Conservation (phyloP, 2,888 invertebrate species). For the Drosophila heteroneura region DNA sequence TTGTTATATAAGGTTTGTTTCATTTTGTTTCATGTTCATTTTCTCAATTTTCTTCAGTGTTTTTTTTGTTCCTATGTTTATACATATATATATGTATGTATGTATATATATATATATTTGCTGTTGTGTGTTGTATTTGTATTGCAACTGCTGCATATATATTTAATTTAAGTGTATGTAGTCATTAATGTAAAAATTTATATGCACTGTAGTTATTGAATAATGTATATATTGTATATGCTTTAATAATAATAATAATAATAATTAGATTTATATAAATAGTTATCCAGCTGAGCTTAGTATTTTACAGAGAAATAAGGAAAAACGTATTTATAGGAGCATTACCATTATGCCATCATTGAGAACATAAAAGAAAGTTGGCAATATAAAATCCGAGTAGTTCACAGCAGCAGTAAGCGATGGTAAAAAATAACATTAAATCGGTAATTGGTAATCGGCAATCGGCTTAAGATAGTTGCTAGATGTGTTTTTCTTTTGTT, state of each 20-base stretch:
- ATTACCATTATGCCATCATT: constrained; percentile 18
- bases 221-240: constrained; percentile 44
- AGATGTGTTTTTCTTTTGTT: constrained; percentile 18
- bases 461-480: constrained; percentile 35
- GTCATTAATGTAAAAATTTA: constrained; percentile 74
- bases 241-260: constrained; percentile 35
- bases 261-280: constrained; percentile 40
- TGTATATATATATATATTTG: constrained; percentile 10
- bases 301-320: constrained; percentile 42
- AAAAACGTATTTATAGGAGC: constrained; percentile 26
- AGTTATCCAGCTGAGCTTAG: constrained; percentile 48
- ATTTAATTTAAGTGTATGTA: constrained; percentile 67
- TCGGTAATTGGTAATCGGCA: constrained; percentile 9
- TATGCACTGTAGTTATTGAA: constrained; percentile 48
- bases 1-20: constrained; percentile 69
- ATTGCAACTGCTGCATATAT: constrained; percentile 58
- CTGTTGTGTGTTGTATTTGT: constrained; percentile 41
- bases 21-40: constrained; percentile 72
- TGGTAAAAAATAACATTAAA: constrained; percentile 8
- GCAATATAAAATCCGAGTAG: constrained; percentile 39
- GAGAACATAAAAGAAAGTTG: constrained; percentile 36
- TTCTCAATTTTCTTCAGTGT: constrained; percentile 68
- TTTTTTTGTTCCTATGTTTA: constrained; percentile 5
- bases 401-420: constrained; percentile 25
- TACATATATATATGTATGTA: background rate